Evolutionary conservation across 92 coral and sea anemone species (phyloP).

Genomic region (Umimayanthus chanpuru): DNA sequence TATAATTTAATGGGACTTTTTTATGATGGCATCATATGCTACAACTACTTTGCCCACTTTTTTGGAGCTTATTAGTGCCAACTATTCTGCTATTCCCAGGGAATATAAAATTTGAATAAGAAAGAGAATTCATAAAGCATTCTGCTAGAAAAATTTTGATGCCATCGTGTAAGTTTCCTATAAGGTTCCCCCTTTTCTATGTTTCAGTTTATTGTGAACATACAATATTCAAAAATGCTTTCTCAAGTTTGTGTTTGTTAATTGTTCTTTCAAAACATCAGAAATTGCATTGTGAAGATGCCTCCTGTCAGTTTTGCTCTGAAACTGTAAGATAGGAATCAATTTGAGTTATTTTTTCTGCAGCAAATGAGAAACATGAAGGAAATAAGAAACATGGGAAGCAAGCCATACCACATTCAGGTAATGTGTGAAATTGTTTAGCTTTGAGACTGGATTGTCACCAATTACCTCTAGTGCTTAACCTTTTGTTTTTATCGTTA

Average conservation of each 20-base stretch:
- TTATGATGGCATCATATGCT: too few species aligned
- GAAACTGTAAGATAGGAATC: background rate
- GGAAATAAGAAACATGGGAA: conserved; percentile 96
- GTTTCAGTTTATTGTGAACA: too few species aligned
- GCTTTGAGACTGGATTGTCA: background rate
- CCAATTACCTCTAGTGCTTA: background rate
- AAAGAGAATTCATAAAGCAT: too few species aligned
- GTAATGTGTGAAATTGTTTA: conserved; percentile 34
- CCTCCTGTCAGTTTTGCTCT: background rate
- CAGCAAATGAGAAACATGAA: conserved; percentile 98
- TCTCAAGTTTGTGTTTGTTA: background rate
- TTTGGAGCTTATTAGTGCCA: too few species aligned
- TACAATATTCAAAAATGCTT: too few species aligned
- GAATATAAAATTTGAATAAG: too few species aligned
- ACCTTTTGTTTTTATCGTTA: background rate
- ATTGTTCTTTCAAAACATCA: background rate
- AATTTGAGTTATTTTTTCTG: background rate
- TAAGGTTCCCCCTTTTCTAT: too few species aligned
- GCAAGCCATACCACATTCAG: conserved; percentile 89
- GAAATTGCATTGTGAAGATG: background rate
- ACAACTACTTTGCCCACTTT: too few species aligned
- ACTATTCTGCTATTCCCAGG: too few species aligned
- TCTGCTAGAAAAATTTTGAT: too few species aligned
- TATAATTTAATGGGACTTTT: too few species aligned
- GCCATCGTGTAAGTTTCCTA: too few species aligned